Base-by-base conservation (phyloP, 2,888 invertebrate species). In the Sinhomidia bicolor region DNA sequence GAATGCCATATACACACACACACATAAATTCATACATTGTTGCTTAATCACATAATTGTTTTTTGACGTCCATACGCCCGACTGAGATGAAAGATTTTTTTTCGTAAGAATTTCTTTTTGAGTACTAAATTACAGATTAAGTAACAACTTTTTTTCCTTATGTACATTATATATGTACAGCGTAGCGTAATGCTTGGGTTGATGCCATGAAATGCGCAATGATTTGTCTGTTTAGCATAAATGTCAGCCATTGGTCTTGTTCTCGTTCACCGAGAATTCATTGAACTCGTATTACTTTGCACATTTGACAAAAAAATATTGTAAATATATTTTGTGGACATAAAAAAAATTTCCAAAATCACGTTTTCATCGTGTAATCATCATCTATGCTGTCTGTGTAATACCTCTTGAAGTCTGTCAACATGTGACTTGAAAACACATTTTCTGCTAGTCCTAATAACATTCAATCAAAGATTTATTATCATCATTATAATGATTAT, bases 381-480 rank as follows among this genome's bases (percentile, higher is more conserved):
- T 17, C 5, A 10, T 41, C 17, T 41, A 36, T 71, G 7, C 36
- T 71, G n/a, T n/a, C n/a, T n/a, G n/a, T n/a, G n/a, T n/a, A n/a
- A n/a, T n/a, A n/a, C n/a, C n/a, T n/a, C n/a, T 7, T 17, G n/a
- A 54, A 7, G 51, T 17, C 3, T 54, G 4, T 4, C n/a, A 78
- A 57, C 79, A 79, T 79, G 79, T 79, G 78, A 79, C 79, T 79
- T 78, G 6, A 1, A 68, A 36, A 12, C 71, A 71, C 44, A 71
- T 71, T 71, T 71, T 71, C 9, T 1, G 68, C 17, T 3, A 4
- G 26, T 12, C 1, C 9, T 26, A 20, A 60, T 2, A 60, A 23
- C 20, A 62, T 12, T 26, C 62, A 14, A 62, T 10, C 26, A 4
- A 5, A 6, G 60, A 6, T 9, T 62, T n/a, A 29, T 26, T 26